Base-by-base conservation (phyloP, 1,140 invertebrate genomes). In the Drosophila mayri region DNA sequence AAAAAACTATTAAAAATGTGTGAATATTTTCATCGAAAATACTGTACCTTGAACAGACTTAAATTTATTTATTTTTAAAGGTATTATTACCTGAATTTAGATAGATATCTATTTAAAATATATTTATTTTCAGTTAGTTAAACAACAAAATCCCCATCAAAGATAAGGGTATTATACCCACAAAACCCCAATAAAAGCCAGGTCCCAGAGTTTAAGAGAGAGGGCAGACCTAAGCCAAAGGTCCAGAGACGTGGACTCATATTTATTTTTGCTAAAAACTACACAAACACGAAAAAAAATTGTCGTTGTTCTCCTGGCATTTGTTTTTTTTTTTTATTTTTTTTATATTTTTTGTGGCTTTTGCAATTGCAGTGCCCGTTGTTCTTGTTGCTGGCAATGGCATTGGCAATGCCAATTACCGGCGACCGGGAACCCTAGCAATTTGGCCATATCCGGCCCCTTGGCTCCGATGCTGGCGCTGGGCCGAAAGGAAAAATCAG, bases 391-490 rank as follows among this genome's bases (percentile, higher is more conserved):
- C 47, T 78, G 68, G 64, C 46, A 55, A 16, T 75, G 76, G 65
- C 81, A 82, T 88, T 90, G 80, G 65, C 81, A 79, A 84, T 90
- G 85, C 85, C 85, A 88, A 88, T 88, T 88, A 90, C 86, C 81
- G 85, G 85, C 73, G 55, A 61, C 71, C 68, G 70, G 78, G 77
- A 84, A 90, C 85, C 85, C 85, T 90, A 90, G 85, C 85, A 90
- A 90, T 90, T 90, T 90, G 81, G 85, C 71, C 74, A 90, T 90
- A 90, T 90, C 85, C 85, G 85, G 85, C 85, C 86, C 80, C 80
- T 40, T 84, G 85, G 83, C 84, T 59, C 66, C 37, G 52, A 71
- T 81, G 79, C 72, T 77, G 76, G 67, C 49, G 80, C 80, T 65
- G 70, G 82, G 62, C 55, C 49, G 40, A 49, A 78, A 77, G 75